Evolutionary conservation across 2,113 vertebrate genomes (phyloP).

Genomic region (Halcyon malimbica): DNA sequence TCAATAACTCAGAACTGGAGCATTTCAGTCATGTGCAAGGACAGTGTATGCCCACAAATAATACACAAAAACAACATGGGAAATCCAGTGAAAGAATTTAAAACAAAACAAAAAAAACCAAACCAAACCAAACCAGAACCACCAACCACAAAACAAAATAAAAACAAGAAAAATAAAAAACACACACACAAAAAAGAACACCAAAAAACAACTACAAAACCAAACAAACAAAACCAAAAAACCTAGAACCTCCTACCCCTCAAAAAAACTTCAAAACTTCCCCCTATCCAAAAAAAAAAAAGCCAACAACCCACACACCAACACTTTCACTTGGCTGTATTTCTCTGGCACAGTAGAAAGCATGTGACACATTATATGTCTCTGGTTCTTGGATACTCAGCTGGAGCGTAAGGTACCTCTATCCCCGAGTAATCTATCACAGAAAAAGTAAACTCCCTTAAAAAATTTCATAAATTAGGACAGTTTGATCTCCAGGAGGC

Average conservation of each 20-base stretch:
- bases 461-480: neutral
- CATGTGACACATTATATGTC: neutral
- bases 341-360: neutral
- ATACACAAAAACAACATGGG: neutral
- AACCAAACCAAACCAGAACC: neutral
- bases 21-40: neutral
- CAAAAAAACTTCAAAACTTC: too few relatives aligned
- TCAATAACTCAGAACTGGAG: neutral
- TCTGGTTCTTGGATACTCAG: neutral
- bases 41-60: neutral
- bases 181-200: neutral
- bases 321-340: neutral
- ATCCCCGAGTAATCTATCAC: neutral
- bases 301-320: neutral
- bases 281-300: neutral
- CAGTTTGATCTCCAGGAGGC: neutral
- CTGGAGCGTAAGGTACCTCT: neutral
- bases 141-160: neutral
- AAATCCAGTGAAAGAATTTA: neutral
- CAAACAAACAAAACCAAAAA: too few relatives aligned
- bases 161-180: neutral
- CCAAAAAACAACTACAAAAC: too few relatives aligned
- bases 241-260: too few relatives aligned
- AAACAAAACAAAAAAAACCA: neutral
- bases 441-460: neutral